These are phyloP conservation scores for Sisyra terminalis DNA, from an alignment of 2,888 invertebrate species.

Conservation along the genomic window DNA sequence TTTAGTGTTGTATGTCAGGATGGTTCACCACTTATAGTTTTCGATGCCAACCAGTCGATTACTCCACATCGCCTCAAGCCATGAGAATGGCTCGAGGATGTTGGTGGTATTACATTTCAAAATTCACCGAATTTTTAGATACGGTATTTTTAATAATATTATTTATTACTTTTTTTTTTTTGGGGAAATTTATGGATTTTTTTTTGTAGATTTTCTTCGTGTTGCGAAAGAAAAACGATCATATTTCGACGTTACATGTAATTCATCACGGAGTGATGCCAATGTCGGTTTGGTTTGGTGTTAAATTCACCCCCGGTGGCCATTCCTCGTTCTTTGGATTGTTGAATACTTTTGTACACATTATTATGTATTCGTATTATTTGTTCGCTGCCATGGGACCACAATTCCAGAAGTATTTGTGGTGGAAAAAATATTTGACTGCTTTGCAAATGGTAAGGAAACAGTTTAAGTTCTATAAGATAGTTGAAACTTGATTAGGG, in stretches of 20 bases:
- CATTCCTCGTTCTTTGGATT: conserved; percentile 89
- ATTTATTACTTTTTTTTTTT: neutral
- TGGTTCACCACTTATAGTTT: conserved; percentile 60
- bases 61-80: conserved; percentile 46
- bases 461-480: too few relatives aligned
- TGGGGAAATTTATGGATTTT: neutral
- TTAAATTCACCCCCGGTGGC: conserved; percentile 51
- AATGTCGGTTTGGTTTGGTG: conserved; percentile 69
- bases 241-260: conserved; percentile 86
- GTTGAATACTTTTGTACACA: conserved; percentile 87
- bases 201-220: conserved; percentile 65
- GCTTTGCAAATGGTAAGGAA: conserved; percentile 76
- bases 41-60: conserved; percentile 69
- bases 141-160: conserved; percentile 47
- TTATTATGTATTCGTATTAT: conserved; percentile 89
- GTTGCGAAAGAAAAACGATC: conserved; percentile 83
- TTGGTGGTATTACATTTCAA: conserved; percentile 96
- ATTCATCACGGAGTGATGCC: conserved; percentile 97
- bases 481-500: too few relatives aligned
- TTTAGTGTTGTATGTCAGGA: conserved; percentile 38
- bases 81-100: conserved; percentile 77
- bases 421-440: conserved; percentile 94
- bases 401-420: conserved; percentile 67
- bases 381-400: conserved; percentile 82
- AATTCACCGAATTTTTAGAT: conserved; percentile 93